Evolutionary conservation across 2,797 vertebrate genomes (phyloP), one percentile per base, ranked within the genome.

Genomic region (Podarcis siculus): DNA sequence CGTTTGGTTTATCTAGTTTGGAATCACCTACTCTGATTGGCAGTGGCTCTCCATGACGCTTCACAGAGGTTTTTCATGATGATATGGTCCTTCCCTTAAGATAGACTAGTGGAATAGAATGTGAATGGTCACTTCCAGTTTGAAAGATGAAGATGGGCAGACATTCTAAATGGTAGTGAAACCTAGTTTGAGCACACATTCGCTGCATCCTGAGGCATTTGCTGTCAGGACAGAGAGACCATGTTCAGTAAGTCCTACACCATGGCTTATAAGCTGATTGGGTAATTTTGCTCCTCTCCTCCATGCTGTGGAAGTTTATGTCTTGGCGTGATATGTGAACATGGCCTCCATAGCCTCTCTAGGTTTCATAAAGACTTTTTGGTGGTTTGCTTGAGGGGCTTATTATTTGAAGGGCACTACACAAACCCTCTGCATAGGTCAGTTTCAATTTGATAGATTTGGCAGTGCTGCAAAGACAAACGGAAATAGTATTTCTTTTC

Each of bases 311-410:
- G 19, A 90, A 35, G 88, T 93, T 79, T 80, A 19, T 89, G 86
- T 55, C 32, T 75, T 3, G 92, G 32, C 82, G 90, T 69, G 80
- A 8, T 83, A 55, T 55, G 49, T 55, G 49, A 55, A 55, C 49
- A 55, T 55, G 13, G 49, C 49, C 49, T 55, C 49, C 13, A 15
- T 55, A 4, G 49, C 3, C 49, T 55, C 49, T 55, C 49, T 92
- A 79, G 25, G 4, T 86, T 69, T 73, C 55, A 3, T 0, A 64
- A 3, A 72, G 42, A 82, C 12, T 72, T 93, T 82, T 17, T 87
- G n/a, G 81, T 92, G 67, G 79, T 39, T 61, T 92, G 83, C 49
- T 55, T 55, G 49, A 55, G 49, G 49, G 49, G 49, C 49, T 89
- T 72, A 55, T 89, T 82, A 0, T 45, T 89, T 89, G 27, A 64